Base-by-base conservation (phyloP, 2,797 vertebrate species). In the Gobionotothen gibberifrons region DNA sequence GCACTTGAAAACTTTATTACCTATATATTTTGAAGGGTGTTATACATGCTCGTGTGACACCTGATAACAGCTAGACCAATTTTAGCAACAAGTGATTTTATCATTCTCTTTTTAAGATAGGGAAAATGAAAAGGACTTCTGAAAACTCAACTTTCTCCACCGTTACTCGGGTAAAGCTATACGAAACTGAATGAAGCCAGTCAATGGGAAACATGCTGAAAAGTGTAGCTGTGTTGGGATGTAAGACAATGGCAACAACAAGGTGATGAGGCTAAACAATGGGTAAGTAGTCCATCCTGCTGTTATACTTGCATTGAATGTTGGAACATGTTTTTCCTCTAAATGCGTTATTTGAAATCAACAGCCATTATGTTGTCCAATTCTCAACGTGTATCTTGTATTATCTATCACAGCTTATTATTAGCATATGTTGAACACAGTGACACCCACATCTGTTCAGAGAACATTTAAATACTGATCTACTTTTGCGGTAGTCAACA, bases 401-500 rank as follows among this genome's bases (percentile, higher is more conserved):
- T 26, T 1, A 26, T 49, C 16, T 15, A 16, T 8, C 22, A 39
- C 3, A 42, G 12, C 16, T 42, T n/a, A 32, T 42, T n/a, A 32
- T 69, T 62, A 53, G n/a, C n/a, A 54, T 61, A 51, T 32, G 5
- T 44, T 48, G 1, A 48, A 39, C 19, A 51, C 22, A 53, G 2
- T 22, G 22, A 5, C 44, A 60, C 39, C 32, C n/a, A 15, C 14
- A 51, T 65, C 29, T 72, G 39, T 17, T 72, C 54, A 52, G 15
- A 29, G 36, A 47, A 17, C 10, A 29, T 54, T 44, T 11, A 43
- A 59, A 71, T 63, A 39, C 3, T 14, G 0, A 21, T 47, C 1
- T 8, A 29, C 3, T 2, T 19, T 42, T 21, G 29, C 11, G 32
- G 1, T 0, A 56, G 57, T 42, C 48, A 16, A 26, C 26, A 26